Percentiles rank a stretch among this genome's conserved stretches.
phyloP scores from a whole-genome alignment of 2,797 vertebrate genomes.

The Notoglanidium macrostoma region DNA sequence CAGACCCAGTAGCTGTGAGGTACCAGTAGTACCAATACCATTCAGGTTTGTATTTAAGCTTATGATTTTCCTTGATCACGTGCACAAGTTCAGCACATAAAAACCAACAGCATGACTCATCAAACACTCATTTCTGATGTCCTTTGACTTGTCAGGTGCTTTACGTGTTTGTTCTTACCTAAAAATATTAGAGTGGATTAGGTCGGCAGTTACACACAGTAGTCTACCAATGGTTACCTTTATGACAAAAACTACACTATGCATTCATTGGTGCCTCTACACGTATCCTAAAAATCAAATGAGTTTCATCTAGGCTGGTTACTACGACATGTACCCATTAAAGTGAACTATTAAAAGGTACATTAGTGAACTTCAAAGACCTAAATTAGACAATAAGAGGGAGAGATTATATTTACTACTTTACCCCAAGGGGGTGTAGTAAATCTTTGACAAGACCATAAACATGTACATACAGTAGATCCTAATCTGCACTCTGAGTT shows the following conservation, averaged over 20 bases:
- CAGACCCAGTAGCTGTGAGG: not conserved
- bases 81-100: not conserved
- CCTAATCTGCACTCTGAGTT: conserved; percentile 71
- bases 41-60: not conserved
- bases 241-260: conserved; percentile 11
- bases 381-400: conserved; percentile 68
- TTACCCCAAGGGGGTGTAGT: conserved; percentile 81
- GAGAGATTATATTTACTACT: conserved; percentile 80
- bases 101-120: not conserved
- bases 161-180: not conserved
- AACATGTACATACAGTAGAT: conserved; percentile 66
- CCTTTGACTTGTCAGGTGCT: not conserved
- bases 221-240: not conserved
- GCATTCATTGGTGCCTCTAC: conserved; percentile 7
- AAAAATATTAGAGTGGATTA: not conserved
- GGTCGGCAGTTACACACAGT: not conserved
- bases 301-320: conserved; percentile 47
- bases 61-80: not conserved
- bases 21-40: not conserved
- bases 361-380: conserved; percentile 82
- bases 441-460: conserved; percentile 86
- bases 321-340: conserved; percentile 72
- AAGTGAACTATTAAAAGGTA: conserved; percentile 82
- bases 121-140: not conserved
- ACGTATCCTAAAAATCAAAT: conserved; percentile 57